Conservation (phyloP, 2,888 invertebrate genomes). For the Eledona agricola region DNA sequence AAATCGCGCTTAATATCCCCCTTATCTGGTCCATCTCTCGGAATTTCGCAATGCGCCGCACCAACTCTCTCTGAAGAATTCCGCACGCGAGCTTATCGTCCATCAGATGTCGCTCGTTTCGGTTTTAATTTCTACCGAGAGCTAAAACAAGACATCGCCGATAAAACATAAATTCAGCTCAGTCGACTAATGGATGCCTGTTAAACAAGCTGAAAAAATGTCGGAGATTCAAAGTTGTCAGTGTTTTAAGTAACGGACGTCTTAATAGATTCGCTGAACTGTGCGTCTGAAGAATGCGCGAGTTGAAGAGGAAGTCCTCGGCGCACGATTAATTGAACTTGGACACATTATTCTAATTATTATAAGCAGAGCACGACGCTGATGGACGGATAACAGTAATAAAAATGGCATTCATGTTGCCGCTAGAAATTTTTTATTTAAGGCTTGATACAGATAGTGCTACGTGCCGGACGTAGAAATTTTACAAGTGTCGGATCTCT, state of each 20-base stretch:
- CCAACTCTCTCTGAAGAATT: not conserved
- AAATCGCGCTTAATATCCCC: not conserved
- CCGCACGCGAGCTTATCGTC: conserved; percentile 1
- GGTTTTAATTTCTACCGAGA: conserved; percentile 6
- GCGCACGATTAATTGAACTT: too few relatives aligned
- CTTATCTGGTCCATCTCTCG: conserved; percentile 1
- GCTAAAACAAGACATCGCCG: not conserved
- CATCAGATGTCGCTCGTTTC: not conserved
- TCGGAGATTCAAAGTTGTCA: conserved; percentile 1
- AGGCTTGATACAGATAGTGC: too few relatives aligned
- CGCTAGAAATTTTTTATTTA: too few relatives aligned
- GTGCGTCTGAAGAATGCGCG: too few relatives aligned
- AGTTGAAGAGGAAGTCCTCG: too few relatives aligned
- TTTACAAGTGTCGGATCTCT: too few relatives aligned
- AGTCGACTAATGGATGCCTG: conserved; percentile 5
- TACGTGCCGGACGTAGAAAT: too few relatives aligned
- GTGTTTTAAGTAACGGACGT: conserved; percentile 4
- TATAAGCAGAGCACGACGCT: too few relatives aligned
- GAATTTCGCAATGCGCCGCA: not conserved
- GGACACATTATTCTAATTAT: too few relatives aligned
- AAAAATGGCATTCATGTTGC: too few relatives aligned
- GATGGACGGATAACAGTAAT: too few relatives aligned
- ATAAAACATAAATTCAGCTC: not conserved
- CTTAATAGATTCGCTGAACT: conserved; percentile 6
- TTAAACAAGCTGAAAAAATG: conserved; percentile 3